Evolutionary conservation across 2,113 vertebrate genomes (phyloP), one percentile per base, ranked within the genome.

Genomic region (Acanthochromis polyacanthus): DNA sequence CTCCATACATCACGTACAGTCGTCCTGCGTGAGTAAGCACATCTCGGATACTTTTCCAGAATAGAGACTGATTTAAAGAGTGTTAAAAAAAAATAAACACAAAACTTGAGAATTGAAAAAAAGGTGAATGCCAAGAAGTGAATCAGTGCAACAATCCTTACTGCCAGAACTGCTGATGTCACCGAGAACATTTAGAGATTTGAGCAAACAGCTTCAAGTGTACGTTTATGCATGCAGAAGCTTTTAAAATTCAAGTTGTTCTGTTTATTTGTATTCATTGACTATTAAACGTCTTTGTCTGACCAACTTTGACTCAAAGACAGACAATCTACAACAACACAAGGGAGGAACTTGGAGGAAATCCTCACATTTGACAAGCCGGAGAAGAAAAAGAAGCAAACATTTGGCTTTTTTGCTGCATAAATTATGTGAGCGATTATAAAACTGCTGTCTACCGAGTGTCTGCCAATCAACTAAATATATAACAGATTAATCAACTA

Each of bases 41-140:
- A 25, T 30, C 30, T 7, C 0, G 16, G 61, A 22, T 46, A 50
- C 63, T 83, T 76, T 55, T 67, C 74, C 25, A 57, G 67, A 74
- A 78, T 46, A 72, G 28, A 32, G 28, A 25, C 12, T 43, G 43
- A 80, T 73, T 76, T 71, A 23, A 63, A 67, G 59, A 48, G 58
- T 28, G 45, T 23, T 62, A n/a, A 68, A 62, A 57, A 71, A 5
- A 68, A 62, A 57, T 59, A 5, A 28, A 36, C 40, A 62, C 48
- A 50, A 38, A 43, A 63, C 32, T 45, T 56, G 16, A 45, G 16
- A 69, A 38, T 22, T 20, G 22, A 51, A 32, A 55, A 55, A 28
- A 57, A 68, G 22, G 43, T 59, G 80, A 78, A 80, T 75, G 72
- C 50, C 67, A 89, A 57, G 14, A 12, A 75, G 52, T 68, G 79